Conservation (phyloP, 2,888 invertebrate genomes). For the Aphodius sticticus region DNA sequence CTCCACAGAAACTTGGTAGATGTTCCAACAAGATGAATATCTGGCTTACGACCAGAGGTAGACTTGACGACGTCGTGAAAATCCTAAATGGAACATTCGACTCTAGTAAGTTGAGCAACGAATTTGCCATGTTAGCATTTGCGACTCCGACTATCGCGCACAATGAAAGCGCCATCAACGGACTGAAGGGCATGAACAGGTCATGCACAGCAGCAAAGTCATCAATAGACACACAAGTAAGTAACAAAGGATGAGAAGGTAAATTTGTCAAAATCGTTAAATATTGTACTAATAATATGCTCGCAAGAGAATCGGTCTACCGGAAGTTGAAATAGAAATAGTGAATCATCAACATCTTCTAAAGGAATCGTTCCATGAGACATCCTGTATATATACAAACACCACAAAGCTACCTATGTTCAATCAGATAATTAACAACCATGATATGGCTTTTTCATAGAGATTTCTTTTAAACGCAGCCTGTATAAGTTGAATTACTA, state of each 20-base stretch:
- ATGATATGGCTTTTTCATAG: no score
- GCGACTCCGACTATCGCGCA: conserved; percentile 7
- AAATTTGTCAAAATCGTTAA: no score
- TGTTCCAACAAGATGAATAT: conserved; percentile 13
- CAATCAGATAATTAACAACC: no score
- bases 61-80: conserved; percentile 16
- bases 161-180: not conserved
- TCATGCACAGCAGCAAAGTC: conserved; percentile 15
- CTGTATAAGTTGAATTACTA: no score
- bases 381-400: no score
- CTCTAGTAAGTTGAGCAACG: conserved; percentile 15
- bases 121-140: conserved; percentile 13
- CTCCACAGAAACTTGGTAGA: conserved; percentile 11
- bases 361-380: no score
- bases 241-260: not conserved
- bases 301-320: no score
- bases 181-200: conserved; percentile 10
- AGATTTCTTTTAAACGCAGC: no score
- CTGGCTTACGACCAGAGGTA: conserved; percentile 9
- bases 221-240: conserved; percentile 19
- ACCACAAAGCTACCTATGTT: no score
- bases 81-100: conserved; percentile 18
- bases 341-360: no score
- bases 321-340: no score
- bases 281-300: no score